phyloP scores from a whole-genome alignment of 1,140 invertebrate genomes.

The Zaprionus davidi region DNA sequence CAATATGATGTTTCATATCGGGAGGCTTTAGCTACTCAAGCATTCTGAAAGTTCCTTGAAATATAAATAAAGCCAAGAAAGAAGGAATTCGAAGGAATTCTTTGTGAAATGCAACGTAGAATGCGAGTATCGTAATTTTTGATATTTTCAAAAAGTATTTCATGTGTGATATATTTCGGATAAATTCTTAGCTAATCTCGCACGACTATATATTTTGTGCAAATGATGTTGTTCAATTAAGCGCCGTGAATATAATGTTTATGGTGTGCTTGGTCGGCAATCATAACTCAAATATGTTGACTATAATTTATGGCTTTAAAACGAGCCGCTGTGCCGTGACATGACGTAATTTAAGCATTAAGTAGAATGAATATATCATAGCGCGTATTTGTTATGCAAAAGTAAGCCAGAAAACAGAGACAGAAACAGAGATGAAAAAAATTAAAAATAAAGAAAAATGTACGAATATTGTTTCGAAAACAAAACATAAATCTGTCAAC shows the following conservation, averaged over 20 bases:
- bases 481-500: constrained; percentile 78
- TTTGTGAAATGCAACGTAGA: background rate
- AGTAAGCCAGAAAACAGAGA: constrained; percentile 5
- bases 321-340: constrained; percentile 26
- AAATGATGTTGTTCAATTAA: constrained; percentile 32
- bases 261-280: constrained; percentile 13
- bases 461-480: constrained; percentile 57
- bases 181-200: constrained; percentile 8
- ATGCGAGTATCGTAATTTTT: background rate
- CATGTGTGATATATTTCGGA: background rate
- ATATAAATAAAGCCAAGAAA: background rate
- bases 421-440: background rate
- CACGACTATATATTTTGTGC: constrained; percentile 1
- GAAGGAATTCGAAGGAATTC: background rate
- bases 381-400: constrained; percentile 29
- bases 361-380: constrained; percentile 31
- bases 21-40: background rate
- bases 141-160: background rate
- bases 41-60: background rate
- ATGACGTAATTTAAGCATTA: constrained; percentile 59
- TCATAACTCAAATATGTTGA: constrained; percentile 45
- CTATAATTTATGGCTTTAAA: constrained; percentile 42
- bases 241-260: constrained; percentile 22
- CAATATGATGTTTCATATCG: too few species aligned
- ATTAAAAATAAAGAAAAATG: constrained; percentile 21